Conservation (phyloP, 2,888 invertebrate genomes). For the Rhynchonema sp. region DNA sequence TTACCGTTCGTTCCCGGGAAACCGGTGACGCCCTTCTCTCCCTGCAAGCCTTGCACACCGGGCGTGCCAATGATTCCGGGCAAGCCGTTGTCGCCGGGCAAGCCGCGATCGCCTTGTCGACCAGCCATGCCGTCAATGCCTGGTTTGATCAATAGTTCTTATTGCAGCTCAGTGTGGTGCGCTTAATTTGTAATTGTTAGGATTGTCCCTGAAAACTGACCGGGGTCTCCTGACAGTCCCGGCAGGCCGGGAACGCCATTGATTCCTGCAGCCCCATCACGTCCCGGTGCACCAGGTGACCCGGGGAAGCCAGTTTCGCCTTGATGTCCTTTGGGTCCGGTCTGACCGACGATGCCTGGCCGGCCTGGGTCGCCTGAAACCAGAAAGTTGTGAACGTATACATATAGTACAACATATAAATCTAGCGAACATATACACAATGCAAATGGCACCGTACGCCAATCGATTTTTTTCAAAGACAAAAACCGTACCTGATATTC, state of each 20-base stretch:
- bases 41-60: slow-evolving; percentile 8
- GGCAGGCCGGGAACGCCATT: slow-evolving; percentile 4
- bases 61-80: slow-evolving; percentile 23
- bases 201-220: too few relatives aligned
- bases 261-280: slow-evolving; percentile 22
- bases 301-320: too few relatives aligned
- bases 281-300: slow-evolving; percentile 10
- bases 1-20: too few relatives aligned
- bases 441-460: too few relatives aligned
- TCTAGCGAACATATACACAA: too few relatives aligned
- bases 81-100: slow-evolving; percentile 23
- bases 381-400: too few relatives aligned
- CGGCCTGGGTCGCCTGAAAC: neutral
- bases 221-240: neutral
- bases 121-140: neutral
- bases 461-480: too few relatives aligned
- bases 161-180: too few relatives aligned
- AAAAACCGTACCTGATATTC: slow-evolving; percentile 5
- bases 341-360: neutral
- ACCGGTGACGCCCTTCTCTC: too few relatives aligned
- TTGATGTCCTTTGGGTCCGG: slow-evolving; percentile 5
- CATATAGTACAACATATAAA: too few relatives aligned
- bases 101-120: neutral
- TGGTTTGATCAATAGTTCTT: too few relatives aligned
- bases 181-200: too few relatives aligned